Evolutionary conservation across 2,113 vertebrate genomes (phyloP), one percentile per base, ranked within the genome.

Genomic region (Etheostoma cragini): DNA sequence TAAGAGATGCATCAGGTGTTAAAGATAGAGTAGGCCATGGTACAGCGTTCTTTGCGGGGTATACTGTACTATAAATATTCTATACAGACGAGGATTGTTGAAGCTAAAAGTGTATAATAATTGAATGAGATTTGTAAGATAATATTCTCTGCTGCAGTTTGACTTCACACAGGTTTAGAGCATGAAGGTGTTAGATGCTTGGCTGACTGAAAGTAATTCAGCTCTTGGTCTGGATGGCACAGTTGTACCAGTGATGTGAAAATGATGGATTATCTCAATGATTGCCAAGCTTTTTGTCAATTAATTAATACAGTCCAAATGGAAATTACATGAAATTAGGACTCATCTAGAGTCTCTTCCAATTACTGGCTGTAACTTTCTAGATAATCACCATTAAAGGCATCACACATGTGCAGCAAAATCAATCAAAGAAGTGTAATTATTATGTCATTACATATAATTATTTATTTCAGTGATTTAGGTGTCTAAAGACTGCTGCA

Each of bases 381-480:
- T 26, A 5, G 5, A 42, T 17, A n/a, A 49, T 67, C 46, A 45
- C 21, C 65, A 38, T 21, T 47, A 65, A 66, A 75, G 2, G 45
- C 45, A 38, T 64, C 42, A 64, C 26, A 60, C n/a, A 54, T 46
- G 19, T 71, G 42, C 47, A n/a, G 26, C 4, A 45, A 74, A 78
- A 70, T 65, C 45, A 65, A 35, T 67, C 38, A 63, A 69, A 64
- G 71, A 7, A 52, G 5, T 78, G 3, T 64, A 64, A 68, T 80
- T 63, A 49, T 22, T 61, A 56, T 38, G 30, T 58, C 52, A 80
- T 62, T 72, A 66, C 24, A 61, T 67, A 26, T 64, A 76, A 70
- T 81, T 52, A 72, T 53, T 63, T 6, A 45, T 88, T 76, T 30
- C 15, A 74, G 76, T 22, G 22, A 72, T 5, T 6, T 17, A 42